These are phyloP conservation scores for Drosophila nigricruria DNA, from an alignment of 2,888 invertebrate species.

Conservation along the genomic window DNA sequence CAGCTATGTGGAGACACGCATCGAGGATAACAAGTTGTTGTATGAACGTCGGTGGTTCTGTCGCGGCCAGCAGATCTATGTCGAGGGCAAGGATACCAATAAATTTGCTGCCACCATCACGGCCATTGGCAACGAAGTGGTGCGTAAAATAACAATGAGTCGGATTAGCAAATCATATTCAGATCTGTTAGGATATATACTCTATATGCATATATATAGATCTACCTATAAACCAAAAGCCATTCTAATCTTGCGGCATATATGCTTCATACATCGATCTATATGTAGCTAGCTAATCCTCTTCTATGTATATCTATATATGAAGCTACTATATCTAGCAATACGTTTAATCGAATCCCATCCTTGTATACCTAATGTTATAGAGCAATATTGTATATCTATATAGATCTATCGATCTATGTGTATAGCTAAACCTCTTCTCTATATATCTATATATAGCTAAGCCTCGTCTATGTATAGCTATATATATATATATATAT, in stretches of 20 bases:
- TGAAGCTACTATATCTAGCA: too few relatives aligned
- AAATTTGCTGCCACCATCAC: constrained; percentile 96
- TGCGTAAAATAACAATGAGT: constrained; percentile 84
- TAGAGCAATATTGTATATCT: too few relatives aligned
- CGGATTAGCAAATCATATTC: neutral
- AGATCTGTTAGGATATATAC: neutral
- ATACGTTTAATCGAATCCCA: neutral
- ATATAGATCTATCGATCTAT: too few relatives aligned
- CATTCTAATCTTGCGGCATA: neutral
- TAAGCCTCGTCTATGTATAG: too few relatives aligned
- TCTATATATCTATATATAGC: too few relatives aligned
- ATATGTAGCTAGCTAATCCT: neutral
- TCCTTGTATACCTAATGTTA: too few relatives aligned
- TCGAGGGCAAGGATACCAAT: constrained; percentile 94
- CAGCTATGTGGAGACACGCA: constrained; percentile 91
- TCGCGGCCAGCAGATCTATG: constrained; percentile 95
- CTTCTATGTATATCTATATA: neutral
- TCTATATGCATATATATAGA: neutral
- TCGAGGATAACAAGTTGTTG: constrained; percentile 97
- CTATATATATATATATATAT: too few relatives aligned
- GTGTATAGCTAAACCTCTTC: too few relatives aligned
- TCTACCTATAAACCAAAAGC: neutral
- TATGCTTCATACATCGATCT: neutral
- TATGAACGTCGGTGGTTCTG: constrained; percentile 98
- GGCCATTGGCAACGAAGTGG: constrained; percentile 95